phyloP scores from a whole-genome alignment of 2,113 vertebrate species.

The Rafetus swinhoei region DNA sequence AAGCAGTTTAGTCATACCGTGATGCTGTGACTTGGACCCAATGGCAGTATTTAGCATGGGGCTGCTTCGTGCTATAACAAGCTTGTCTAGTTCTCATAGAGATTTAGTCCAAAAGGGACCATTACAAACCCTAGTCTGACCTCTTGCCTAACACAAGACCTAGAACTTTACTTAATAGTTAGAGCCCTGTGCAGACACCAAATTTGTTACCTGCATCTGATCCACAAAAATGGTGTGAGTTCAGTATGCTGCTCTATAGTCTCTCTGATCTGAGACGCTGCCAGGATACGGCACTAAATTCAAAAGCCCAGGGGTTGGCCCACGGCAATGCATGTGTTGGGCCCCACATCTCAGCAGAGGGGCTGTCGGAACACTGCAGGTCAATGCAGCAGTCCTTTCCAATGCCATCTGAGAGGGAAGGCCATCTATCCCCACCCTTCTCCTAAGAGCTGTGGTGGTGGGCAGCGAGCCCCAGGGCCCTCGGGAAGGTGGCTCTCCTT shows the following conservation, averaged over 20 bases:
- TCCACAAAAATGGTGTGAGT: not conserved
- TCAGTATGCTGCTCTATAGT: not conserved
- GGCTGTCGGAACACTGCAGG: not conserved
- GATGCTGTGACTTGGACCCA: not conserved
- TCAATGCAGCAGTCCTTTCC: not conserved
- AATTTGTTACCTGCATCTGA: too few relatives aligned
- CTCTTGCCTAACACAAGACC: not conserved
- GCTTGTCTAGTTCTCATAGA: not conserved
- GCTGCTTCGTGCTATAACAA: not conserved
- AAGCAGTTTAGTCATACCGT: not conserved
- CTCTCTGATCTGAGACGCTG: not conserved
- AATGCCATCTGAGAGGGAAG: not conserved
- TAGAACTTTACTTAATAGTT: not conserved
- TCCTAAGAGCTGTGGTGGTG: not conserved
- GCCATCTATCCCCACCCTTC: not conserved
- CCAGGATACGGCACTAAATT: not conserved
- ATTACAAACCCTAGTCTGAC: not conserved
- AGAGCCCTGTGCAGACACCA: too few relatives aligned
- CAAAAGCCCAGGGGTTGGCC: not conserved
- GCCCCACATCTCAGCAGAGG: too few relatives aligned
- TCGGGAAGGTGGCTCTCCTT: not conserved
- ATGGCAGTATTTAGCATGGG: accelerated
- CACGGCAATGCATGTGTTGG: not conserved
- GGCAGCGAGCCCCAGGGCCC: not conserved
- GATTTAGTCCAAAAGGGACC: not conserved